phyloP scores from a whole-genome alignment of 2,113 vertebrate genomes.

The Rhipidura dahli region DNA sequence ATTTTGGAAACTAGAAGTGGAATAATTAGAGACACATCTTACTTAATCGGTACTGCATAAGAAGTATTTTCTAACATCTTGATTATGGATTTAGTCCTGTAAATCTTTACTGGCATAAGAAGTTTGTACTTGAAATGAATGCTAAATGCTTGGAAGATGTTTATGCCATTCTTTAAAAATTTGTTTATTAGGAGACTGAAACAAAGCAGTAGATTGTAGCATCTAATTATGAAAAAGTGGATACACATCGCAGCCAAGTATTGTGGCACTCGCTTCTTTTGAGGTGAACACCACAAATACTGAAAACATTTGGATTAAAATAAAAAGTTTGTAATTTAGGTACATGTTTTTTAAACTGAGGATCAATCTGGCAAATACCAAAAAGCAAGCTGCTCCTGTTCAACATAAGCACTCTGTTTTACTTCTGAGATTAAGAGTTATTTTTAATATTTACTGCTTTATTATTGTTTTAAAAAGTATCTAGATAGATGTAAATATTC shows the following conservation, averaged over 20 bases:
- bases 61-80: background rate
- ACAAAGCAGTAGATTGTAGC: background rate
- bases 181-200: background rate
- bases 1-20: background rate
- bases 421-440: background rate
- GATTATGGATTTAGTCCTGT: background rate
- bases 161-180: background rate
- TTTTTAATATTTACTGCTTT: background rate
- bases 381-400: background rate
- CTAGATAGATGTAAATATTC: background rate
- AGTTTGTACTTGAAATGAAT: background rate
- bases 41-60: background rate
- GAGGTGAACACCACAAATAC: background rate
- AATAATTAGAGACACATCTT: background rate
- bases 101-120: background rate
- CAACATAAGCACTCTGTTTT: background rate
- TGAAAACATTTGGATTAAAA: background rate
- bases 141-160: background rate
- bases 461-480: background rate
- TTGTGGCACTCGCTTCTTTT: background rate
- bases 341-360: background rate
- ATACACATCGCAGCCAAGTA: background rate
- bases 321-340: background rate
- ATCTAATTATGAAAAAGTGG: background rate
- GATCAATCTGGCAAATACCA: background rate